These are phyloP conservation scores for Miichthys miiuy DNA, from an alignment of 2,797 vertebrate genomes.

Conservation along the genomic window DNA sequence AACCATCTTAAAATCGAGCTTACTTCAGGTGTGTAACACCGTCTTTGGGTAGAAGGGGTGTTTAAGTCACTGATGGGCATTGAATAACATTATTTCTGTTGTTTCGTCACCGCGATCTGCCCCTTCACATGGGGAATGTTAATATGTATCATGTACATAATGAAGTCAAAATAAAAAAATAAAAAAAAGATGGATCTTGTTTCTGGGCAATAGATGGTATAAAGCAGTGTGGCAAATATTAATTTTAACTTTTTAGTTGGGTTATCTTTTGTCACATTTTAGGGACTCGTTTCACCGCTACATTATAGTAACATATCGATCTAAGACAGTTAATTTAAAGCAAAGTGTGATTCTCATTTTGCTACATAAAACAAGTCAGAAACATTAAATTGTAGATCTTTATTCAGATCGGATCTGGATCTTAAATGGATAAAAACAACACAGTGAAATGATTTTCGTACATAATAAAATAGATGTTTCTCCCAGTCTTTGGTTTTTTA, in stretches of 20 bases:
- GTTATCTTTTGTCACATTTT: not conserved
- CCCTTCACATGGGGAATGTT: conserved; percentile 28
- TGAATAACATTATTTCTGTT: conserved; percentile 25
- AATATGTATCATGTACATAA: conserved; percentile 68
- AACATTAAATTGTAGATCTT: conserved; percentile 57
- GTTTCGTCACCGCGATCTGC: conserved; percentile 36
- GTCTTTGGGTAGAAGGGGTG: conserved; percentile 1
- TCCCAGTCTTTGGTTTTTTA: conserved; percentile 82
- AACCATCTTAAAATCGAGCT: not conserved
- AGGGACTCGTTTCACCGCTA: not conserved
- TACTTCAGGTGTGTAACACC: conserved; percentile 8
- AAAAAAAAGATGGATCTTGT: not conserved
- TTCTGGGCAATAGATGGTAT: not conserved
- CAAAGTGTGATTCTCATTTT: not conserved
- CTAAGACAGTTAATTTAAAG: not conserved
- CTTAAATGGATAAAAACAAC: conserved; percentile 65
- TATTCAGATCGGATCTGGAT: conserved; percentile 72
- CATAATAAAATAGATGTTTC: conserved; percentile 81
- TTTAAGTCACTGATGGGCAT: conserved; percentile 28
- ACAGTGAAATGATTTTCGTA: conserved; percentile 64
- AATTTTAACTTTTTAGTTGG: not conserved
- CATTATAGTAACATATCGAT: not conserved
- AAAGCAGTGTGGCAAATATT: not conserved
- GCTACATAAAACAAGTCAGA: not conserved
- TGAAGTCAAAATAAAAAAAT: conserved; percentile 52